Evolutionary conservation across 2,888 invertebrate genomes (phyloP), one percentile per base, ranked within the genome.

Genomic region (Scaptomyza reducta): DNA sequence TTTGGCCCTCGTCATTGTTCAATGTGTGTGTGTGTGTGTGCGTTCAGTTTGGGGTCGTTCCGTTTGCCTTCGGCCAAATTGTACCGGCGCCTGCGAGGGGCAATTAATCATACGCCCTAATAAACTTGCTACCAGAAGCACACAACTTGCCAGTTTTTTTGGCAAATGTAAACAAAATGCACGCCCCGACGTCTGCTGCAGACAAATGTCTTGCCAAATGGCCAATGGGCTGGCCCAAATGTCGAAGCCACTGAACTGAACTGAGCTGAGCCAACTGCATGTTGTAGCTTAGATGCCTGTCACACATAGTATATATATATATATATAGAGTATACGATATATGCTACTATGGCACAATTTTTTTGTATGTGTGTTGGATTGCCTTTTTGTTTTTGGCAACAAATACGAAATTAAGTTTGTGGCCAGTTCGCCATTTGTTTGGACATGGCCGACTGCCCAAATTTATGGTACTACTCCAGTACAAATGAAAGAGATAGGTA

Each of bases 91-190:
- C 79, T 80, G 71, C 47, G 70, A 75, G 82, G 57, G 67, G 68
- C 78, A 72, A 84, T 84, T 84, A 87, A 84, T 84, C 84, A 84
- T 77, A 79, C 79, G 79, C 79, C 79, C 79, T 76, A 79, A 80
- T 84, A 79, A 84, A 81, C 79, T 84, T 57, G 72, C 81, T 72
- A 67, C 64, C 82, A 62, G 49, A 79, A 38, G 38, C 38, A 61
- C 45, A 58, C 27, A 70, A 64, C 45, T 70, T 67, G 51, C 60
- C 46, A 41, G 68, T 59, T 54, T 73, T 77, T 77, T 77, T 74
- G 68, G 66, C 74, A 83, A 73, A 81, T 79, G 83, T 70, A 86
- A 76, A 76, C 86, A 86, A 77, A 82, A 82, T 82, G 79, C 83
- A 82, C 86, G 83, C 83, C 86, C 84, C 64, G 69, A 68, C 69